phyloP scores from a whole-genome alignment of 1,140 invertebrate genomes.

The Druon quercuslanigerum region DNA sequence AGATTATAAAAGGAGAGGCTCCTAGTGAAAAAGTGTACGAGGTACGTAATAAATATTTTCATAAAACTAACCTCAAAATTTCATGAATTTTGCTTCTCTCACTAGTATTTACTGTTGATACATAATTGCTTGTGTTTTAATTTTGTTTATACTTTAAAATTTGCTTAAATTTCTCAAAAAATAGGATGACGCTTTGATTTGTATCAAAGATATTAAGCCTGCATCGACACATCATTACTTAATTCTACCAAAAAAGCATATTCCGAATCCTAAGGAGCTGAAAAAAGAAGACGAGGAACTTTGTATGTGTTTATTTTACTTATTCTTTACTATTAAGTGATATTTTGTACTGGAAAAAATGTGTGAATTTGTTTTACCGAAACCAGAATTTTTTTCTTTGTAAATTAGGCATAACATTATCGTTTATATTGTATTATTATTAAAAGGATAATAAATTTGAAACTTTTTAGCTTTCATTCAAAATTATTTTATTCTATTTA shows the following conservation, averaged over 20 bases:
- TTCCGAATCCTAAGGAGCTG: conserved; percentile 83
- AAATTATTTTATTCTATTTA: too few species aligned
- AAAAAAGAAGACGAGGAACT: conserved; percentile 79
- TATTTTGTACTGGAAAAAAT: too few species aligned
- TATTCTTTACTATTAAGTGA: conserved; percentile 22
- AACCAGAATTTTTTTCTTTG: too few species aligned
- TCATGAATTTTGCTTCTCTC: not conserved
- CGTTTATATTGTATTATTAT: too few species aligned
- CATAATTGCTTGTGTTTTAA: not conserved
- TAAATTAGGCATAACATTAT: too few species aligned
- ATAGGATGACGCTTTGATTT: conserved; percentile 85
- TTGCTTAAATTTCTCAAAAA: conserved; percentile 59
- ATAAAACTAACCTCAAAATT: conserved; percentile 29
- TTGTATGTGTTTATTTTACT: conserved; percentile 74
- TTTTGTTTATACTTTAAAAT: not conserved
- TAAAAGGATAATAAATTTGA: too few species aligned
- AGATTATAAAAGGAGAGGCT: conserved; percentile 79
- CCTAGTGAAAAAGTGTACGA: conserved; percentile 76
- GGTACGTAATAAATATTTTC: conserved; percentile 56
- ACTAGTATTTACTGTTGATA: not conserved
- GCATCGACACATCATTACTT: conserved; percentile 88
- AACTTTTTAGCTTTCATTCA: too few species aligned
- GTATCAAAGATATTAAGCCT: conserved; percentile 90
- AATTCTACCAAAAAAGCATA: conserved; percentile 86
- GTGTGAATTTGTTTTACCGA: too few species aligned